A percentile compares a stretch with the other conserved stretches of the same genome.
These are phyloP conservation scores for Augochlorella aurata DNA, from an alignment of 2,888 invertebrate genomes.

Conservation along the genomic window DNA sequence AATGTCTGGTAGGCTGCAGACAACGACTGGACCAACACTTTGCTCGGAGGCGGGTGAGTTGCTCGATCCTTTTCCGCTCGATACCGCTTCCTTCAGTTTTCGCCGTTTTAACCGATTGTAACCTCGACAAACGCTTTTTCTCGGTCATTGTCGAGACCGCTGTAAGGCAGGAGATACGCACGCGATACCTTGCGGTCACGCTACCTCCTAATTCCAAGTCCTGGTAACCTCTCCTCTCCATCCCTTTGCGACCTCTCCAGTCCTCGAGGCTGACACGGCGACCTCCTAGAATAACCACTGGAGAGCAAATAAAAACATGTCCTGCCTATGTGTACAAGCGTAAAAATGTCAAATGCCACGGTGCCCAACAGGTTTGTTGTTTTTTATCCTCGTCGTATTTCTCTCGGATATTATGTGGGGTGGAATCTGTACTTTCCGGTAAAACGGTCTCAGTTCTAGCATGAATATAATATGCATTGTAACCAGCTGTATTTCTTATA, in stretches of 20 bases:
- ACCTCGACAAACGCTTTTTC: constrained; percentile 16
- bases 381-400: not conserved
- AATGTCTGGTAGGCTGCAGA: constrained; percentile 90
- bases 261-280: not conserved
- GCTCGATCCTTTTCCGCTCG: not conserved
- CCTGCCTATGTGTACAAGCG: too few relatives aligned
- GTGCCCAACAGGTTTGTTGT: not conserved
- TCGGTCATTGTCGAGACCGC: constrained; percentile 46
- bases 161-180: not conserved
- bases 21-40: constrained; percentile 90
- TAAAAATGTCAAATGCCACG: not conserved
- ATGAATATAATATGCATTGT: too few relatives aligned
- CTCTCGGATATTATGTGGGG: not conserved
- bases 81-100: not conserved
- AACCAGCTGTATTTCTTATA: too few relatives aligned
- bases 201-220: not conserved
- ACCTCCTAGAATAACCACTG: not conserved
- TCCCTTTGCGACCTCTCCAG: not conserved
- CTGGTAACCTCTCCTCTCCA: not conserved
- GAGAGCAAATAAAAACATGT: not conserved
- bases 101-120: not conserved
- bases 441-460: not conserved
- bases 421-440: not conserved
- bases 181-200: constrained; percentile 27
- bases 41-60: constrained; percentile 89